phyloP scores from a whole-genome alignment of 1,140 invertebrate species.

The Polypedilum pembai region DNA sequence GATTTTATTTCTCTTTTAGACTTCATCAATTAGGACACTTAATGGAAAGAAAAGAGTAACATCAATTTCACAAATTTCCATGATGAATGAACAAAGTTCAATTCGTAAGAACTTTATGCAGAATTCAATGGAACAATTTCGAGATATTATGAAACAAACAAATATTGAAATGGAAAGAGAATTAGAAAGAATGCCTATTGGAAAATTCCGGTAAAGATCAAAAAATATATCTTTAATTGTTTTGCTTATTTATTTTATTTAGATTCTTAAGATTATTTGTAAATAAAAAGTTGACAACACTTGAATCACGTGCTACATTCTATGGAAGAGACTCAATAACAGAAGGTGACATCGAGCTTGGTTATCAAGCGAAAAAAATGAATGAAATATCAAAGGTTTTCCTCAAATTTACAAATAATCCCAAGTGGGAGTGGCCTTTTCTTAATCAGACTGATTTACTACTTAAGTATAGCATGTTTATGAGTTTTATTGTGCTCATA shows the following conservation, averaged over 20 bases:
- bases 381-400: slow-evolving; percentile 37
- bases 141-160: slow-evolving; percentile 42
- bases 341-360: not conserved
- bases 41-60: not conserved
- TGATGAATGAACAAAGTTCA: not conserved
- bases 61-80: not conserved
- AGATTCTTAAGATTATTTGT: not conserved
- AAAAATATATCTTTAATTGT: not conserved
- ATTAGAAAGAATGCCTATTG: slow-evolving; percentile 43
- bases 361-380: slow-evolving; percentile 1
- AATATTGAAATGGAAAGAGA: slow-evolving; percentile 44
- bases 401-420: slow-evolving; percentile 38
- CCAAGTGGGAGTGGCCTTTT: slow-evolving; percentile 40
- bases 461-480: slow-evolving; percentile 40
- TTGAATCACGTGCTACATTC: not conserved
- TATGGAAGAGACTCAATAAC: not conserved
- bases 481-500: slow-evolving; percentile 34
- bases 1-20: not conserved
- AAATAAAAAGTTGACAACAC: too few species aligned
- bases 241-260: not conserved
- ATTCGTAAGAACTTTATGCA: slow-evolving; percentile 39
- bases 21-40: not conserved
- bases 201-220: slow-evolving; percentile 39
- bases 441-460: slow-evolving; percentile 41
- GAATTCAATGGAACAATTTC: slow-evolving; percentile 42